Conservation (phyloP, 1,140 invertebrate genomes). For the Lepidotrigona ventralis region DNA sequence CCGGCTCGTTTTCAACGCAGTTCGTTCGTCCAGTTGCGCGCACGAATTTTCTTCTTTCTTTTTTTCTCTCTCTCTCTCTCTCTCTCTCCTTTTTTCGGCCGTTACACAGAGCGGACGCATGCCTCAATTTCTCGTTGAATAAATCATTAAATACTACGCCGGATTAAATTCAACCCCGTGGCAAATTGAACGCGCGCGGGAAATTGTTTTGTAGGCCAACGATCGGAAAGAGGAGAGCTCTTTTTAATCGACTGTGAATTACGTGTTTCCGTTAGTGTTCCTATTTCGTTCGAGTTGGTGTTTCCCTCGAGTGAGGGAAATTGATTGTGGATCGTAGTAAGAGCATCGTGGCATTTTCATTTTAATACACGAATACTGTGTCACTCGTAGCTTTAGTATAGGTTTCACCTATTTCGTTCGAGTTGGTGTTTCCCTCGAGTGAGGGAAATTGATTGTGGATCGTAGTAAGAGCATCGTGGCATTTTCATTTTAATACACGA, state of each 20-base stretch:
- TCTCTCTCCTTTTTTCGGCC: neutral
- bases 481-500: too few species aligned
- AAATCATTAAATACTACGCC: constrained; percentile 40
- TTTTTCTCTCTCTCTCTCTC: too few species aligned
- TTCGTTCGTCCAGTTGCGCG: constrained; percentile 16
- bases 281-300: neutral
- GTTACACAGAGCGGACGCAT: neutral
- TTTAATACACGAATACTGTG: too few species aligned
- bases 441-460: neutral
- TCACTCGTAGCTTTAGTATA: too few species aligned
- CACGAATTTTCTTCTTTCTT: neutral
- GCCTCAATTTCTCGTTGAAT: constrained; percentile 32
- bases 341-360: too few species aligned
- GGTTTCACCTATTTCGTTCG: neutral
- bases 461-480: too few species aligned
- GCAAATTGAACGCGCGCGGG: neutral
- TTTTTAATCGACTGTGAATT: neutral
- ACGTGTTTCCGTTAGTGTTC: neutral
- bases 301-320: neutral
- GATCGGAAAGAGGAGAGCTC: neutral
- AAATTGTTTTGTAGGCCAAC: neutral
- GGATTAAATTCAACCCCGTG: neutral
- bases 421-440: neutral
- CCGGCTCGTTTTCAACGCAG: constrained; percentile 47
- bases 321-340: too few species aligned